A percentile compares a stretch with the other conserved stretches of the same genome.
phyloP scores from a whole-genome alignment of 37 sponge, comb jelly and placozoan genomes.

The Cliona cf. orientalis region DNA sequence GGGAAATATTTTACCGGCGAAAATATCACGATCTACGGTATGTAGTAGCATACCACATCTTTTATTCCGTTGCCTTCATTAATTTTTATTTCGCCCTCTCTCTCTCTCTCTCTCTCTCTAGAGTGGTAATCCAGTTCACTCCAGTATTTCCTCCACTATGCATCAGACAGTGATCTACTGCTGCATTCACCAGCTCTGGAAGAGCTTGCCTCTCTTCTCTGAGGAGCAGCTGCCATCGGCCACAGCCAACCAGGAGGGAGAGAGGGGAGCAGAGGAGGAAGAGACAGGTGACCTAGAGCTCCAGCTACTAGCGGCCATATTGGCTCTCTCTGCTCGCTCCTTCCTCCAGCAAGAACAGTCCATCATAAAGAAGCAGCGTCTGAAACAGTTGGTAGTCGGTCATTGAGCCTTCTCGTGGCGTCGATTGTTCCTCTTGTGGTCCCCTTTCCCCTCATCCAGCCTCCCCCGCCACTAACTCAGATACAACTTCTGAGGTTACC shows the following conservation, averaged over 20 bases:
- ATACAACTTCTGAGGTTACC: too few species aligned
- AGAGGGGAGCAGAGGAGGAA: too few species aligned
- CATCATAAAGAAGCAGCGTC: neutral
- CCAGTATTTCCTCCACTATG: neutral
- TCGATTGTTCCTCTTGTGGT: slow-evolving; percentile 4
- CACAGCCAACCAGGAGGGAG: neutral
- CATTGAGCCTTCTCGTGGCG: neutral
- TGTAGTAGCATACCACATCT: too few species aligned
- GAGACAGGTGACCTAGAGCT: neutral
- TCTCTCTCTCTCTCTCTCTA: neutral
- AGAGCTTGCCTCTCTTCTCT: slow-evolving; percentile 20
- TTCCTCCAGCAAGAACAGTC: neutral
- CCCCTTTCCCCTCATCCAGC: slow-evolving; percentile 10
- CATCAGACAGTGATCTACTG: slow-evolving; percentile 16
- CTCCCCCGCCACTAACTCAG: too few species aligned
- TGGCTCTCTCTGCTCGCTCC: slow-evolving; percentile 27
- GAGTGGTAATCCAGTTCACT: slow-evolving; percentile 20
- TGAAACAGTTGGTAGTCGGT: neutral
- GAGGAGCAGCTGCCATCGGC: neutral
- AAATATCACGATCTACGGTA: too few species aligned
- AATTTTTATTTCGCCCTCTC: neutral
- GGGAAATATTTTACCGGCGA: too few species aligned
- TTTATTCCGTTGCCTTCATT: neutral
- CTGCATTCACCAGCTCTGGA: slow-evolving; percentile 43
- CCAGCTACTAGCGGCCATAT: slow-evolving; percentile 11